Percentiles rank a stretch among this genome's conserved stretches.
phyloP scores from a whole-genome alignment of 64 coral and sea anemone genomes.

The Pocillopora verrucosa region DNA sequence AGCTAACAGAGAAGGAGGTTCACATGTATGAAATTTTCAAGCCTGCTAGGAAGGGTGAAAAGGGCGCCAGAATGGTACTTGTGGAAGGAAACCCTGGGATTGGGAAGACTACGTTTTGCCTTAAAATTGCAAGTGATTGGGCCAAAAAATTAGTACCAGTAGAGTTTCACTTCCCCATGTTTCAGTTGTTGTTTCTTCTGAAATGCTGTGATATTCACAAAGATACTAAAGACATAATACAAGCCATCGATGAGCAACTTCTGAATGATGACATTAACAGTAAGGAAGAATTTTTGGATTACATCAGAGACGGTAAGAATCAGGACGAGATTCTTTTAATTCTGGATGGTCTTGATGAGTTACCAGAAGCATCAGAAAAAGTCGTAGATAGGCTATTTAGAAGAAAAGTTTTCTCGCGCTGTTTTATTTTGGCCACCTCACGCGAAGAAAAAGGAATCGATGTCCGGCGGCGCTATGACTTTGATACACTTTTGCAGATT shows the following conservation, averaged over 20 bases:
- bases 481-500: conserved; percentile 24
- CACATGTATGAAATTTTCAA: background rate
- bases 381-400: background rate
- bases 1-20: background rate
- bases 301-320: background rate
- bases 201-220: conserved; percentile 24
- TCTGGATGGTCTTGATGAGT: conserved; percentile 33
- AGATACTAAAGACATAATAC: background rate
- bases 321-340: conserved; percentile 19
- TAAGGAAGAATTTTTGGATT: background rate
- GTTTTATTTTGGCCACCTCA: background rate
- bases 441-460: conserved; percentile 30
- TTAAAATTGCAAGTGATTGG: conserved; percentile 24
- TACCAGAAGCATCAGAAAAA: background rate
- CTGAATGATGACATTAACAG: conserved; percentile 1
- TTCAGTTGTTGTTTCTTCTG: conserved; percentile 8
- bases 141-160: background rate
- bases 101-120: background rate
- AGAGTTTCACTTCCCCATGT: background rate
- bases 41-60: background rate
- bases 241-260: conserved; percentile 20
- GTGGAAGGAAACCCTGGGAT: background rate
- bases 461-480: background rate
- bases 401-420: conserved; percentile 2
- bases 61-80: background rate